Percentiles rank a stretch among this genome's conserved stretches.
phyloP scores from a whole-genome alignment of 2,888 invertebrate species.

The Parnassius apollo region DNA sequence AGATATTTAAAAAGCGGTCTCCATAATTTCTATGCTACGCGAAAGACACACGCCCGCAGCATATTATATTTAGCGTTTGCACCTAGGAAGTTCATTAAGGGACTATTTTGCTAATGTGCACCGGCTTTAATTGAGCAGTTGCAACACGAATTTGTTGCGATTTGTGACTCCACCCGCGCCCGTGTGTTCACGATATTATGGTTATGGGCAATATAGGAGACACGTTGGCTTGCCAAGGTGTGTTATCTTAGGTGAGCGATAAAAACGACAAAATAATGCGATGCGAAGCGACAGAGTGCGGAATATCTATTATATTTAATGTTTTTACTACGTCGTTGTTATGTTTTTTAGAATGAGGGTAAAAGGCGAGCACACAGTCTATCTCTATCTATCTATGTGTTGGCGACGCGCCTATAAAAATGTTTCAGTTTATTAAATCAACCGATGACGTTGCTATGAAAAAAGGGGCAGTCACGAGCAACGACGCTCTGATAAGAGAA shows the following conservation, averaged over 20 bases:
- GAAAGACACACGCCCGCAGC: conserved; percentile 33
- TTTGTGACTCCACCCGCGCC: conserved; percentile 22
- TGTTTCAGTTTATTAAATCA: no score
- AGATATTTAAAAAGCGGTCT: conserved; percentile 17
- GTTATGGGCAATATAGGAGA: conserved; percentile 24
- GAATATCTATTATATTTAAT: not conserved
- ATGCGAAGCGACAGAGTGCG: no score
- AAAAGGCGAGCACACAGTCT: no score
- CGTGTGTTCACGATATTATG: conserved; percentile 39
- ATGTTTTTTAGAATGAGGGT: no score
- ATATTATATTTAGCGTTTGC: conserved; percentile 55
- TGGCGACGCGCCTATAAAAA: no score
- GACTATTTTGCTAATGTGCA: conserved; percentile 51
- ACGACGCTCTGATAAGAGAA: no score
- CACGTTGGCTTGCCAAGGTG: not conserved
- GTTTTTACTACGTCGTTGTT: not conserved
- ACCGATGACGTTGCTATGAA: no score
- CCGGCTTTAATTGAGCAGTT: conserved; percentile 50
- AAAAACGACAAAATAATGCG: no score
- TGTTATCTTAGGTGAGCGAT: no score
- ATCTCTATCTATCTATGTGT: no score
- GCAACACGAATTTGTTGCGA: conserved; percentile 24
- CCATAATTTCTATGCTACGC: conserved; percentile 30
- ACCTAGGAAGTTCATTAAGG: conserved; percentile 62
- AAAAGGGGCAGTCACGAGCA: no score